phyloP scores from a whole-genome alignment of 2,797 vertebrate genomes.

The Syngnathus rostellatus region DNA sequence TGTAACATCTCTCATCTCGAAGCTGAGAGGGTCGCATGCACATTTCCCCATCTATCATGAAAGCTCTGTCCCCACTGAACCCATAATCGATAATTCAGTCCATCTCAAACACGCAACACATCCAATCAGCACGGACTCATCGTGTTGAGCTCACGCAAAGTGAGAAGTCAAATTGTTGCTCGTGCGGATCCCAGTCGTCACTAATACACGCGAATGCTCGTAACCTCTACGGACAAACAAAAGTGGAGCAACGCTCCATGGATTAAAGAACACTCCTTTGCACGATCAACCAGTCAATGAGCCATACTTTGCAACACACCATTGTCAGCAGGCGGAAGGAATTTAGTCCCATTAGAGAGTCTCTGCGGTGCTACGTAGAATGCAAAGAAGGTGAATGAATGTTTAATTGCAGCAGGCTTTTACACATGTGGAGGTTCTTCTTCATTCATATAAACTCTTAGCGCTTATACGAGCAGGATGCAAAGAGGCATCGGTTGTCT shows the following conservation, averaged over 20 bases:
- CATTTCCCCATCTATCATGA: conserved; percentile 3
- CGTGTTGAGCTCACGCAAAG: background rate
- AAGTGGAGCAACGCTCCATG: background rate
- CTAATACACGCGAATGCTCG: too few species aligned
- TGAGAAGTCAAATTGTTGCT: background rate
- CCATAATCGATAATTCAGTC: conserved; percentile 37
- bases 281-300: background rate
- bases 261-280: background rate
- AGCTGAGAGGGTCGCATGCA: conserved; percentile 9
- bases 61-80: conserved; percentile 23
- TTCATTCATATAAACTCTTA: background rate
- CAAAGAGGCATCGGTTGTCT: conserved; percentile 44
- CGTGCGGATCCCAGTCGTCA: background rate
- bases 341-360: background rate
- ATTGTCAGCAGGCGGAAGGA: background rate
- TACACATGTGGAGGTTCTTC: background rate
- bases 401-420: background rate
- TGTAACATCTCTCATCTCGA: conserved; percentile 15
- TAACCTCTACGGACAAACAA: background rate
- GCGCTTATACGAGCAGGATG: background rate
- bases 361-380: background rate
- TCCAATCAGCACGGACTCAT: conserved; percentile 11
- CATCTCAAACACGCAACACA: conserved; percentile 13
- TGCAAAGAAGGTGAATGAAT: background rate
- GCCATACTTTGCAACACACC: background rate